phyloP scores from a whole-genome alignment of 2,888 invertebrate species.

The Coelinius sp. region DNA sequence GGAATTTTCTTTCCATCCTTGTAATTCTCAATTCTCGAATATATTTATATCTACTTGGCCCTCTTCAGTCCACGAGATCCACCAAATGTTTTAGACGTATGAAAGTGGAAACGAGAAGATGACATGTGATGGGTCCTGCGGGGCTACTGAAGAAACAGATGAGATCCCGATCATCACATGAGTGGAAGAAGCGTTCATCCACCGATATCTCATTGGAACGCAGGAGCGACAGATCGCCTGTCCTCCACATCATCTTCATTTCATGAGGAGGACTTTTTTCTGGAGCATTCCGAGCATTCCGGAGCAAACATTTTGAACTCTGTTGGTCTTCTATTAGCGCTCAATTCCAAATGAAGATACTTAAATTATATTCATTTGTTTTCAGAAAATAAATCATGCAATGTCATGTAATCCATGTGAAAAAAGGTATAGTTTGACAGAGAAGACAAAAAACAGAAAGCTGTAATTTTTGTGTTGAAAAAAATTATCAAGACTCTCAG shows the following conservation, averaged over 20 bases:
- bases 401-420: not conserved
- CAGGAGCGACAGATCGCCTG: conserved; percentile 47
- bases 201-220: conserved; percentile 44
- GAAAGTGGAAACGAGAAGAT: conserved; percentile 19
- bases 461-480: conserved; percentile 11
- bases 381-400: conserved; percentile 31
- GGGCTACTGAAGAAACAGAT: conserved; percentile 12
- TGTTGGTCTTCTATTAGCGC: not conserved
- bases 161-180: conserved; percentile 36
- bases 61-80: not conserved
- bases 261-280: conserved; percentile 26
- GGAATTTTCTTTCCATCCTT: no score
- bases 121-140: not conserved
- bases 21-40: not conserved
- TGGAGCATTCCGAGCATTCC: conserved; percentile 48
- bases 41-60: not conserved
- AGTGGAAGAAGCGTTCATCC: conserved; percentile 43
- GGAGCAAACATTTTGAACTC: conserved; percentile 27
- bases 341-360: no score
- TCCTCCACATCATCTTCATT: conserved; percentile 40
- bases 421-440: not conserved
- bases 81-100: conserved; percentile 4
- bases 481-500: no score
- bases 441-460: conserved; percentile 6
- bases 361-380: not conserved